These are phyloP conservation scores for Hafferia zeledoni DNA, from an alignment of 2,797 vertebrate genomes.

Conservation along the genomic window DNA sequence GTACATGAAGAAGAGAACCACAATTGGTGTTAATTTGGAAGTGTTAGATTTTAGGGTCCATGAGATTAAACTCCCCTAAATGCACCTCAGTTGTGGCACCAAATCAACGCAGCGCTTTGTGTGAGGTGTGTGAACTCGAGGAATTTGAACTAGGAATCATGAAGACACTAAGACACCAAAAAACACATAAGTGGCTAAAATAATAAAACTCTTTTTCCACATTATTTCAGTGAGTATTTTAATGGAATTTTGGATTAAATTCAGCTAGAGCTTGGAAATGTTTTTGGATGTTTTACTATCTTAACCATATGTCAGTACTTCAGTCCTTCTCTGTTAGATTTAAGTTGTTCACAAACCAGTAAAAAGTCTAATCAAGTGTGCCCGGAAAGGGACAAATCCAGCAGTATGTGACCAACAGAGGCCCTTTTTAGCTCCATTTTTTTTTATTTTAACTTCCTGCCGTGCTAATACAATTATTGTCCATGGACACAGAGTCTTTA, in stretches of 20 bases:
- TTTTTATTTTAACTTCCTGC: not conserved
- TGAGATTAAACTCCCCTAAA: not conserved
- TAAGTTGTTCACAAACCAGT: not conserved
- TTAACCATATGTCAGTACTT: slow-evolving; percentile 54
- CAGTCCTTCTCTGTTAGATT: not conserved
- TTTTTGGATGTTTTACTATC: slow-evolving; percentile 52
- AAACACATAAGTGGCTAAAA: not conserved
- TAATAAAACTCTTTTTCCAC: slow-evolving; percentile 14
- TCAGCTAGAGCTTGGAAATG: slow-evolving; percentile 46
- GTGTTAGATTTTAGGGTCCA: slow-evolving; percentile 21
- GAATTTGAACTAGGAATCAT: not conserved
- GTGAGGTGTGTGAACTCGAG: not conserved
- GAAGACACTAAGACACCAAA: not conserved
- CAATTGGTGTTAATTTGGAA: slow-evolving; percentile 55
- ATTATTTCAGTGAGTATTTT: slow-evolving; percentile 37
- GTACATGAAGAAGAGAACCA: slow-evolving; percentile 32
- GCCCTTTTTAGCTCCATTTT: not conserved
- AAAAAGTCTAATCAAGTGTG: not conserved
- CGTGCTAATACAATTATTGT: not conserved
- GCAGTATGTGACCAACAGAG: not conserved
- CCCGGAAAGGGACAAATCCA: slow-evolving; percentile 1
- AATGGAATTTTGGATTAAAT: slow-evolving; percentile 50
- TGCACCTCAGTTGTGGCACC: not conserved
- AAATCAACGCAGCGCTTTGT: not conserved
- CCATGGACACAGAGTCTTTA: not conserved